A percentile compares a stretch with the other conserved stretches of the same genome.
Evolutionary conservation across 2,888 invertebrate genomes (phyloP).

Genomic region (Stratiomys singularior): DNA sequence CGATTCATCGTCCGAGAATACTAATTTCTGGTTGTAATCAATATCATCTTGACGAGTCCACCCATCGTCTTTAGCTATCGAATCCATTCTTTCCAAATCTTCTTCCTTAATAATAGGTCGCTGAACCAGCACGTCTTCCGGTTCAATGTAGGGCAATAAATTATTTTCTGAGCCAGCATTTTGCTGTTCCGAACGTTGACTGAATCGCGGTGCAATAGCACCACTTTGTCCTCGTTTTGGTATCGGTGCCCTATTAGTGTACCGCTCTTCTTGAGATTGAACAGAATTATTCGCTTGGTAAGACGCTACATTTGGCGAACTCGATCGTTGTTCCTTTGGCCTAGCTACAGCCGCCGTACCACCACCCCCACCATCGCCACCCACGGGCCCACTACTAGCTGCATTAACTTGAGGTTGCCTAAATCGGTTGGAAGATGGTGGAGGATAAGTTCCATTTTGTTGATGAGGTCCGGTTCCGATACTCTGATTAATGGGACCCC

Average conservation of each 20-base stretch:
- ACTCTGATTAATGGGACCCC: not conserved
- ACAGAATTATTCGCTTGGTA: conserved; percentile 8
- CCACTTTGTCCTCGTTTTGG: conserved; percentile 47
- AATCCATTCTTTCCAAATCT: conserved; percentile 91
- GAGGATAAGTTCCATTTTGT: conserved; percentile 11
- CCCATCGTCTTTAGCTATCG: conserved; percentile 87
- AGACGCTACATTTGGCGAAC: conserved; percentile 24
- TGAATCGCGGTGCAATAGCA: conserved; percentile 28
- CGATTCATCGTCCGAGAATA: conserved; percentile 92
- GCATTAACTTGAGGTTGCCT: not conserved
- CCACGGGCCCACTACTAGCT: not conserved
- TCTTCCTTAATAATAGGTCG: conserved; percentile 93
- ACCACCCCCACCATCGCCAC: not conserved
- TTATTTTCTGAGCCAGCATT: conserved; percentile 59
- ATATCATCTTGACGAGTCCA: conserved; percentile 95
- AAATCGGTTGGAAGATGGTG: conserved; percentile 2
- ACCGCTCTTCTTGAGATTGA: conserved; percentile 37
- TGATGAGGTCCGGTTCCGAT: conserved; percentile 27
- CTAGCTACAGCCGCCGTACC: not conserved
- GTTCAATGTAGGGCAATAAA: conserved; percentile 60
- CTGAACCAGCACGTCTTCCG: conserved; percentile 74
- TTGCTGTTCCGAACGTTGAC: conserved; percentile 28
- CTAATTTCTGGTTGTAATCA: conserved; percentile 93
- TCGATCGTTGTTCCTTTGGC: conserved; percentile 28
- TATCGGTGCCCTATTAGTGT: conserved; percentile 45